Conservation (phyloP, 2,113 vertebrate genomes). For the Tretioscincus oriximinensis region DNA sequence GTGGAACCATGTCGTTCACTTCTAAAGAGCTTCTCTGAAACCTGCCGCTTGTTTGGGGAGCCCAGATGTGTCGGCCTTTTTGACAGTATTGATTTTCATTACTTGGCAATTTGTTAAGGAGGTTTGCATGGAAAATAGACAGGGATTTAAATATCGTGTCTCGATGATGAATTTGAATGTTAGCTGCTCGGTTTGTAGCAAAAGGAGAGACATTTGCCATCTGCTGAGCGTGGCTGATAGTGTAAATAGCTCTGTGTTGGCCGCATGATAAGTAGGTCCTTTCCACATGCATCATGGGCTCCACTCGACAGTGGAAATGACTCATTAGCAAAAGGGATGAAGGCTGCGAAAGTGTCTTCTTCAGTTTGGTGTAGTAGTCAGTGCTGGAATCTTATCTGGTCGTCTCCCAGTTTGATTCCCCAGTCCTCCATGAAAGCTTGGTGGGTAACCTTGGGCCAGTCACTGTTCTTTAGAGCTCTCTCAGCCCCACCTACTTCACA, state of each 20-base stretch:
- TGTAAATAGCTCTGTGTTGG: not conserved
- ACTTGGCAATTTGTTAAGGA: slow-evolving; percentile 32
- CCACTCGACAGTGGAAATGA: slow-evolving; percentile 18
- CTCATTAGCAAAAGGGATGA: not conserved
- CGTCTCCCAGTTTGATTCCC: no score
- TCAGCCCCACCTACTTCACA: no score
- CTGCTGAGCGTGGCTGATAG: slow-evolving; percentile 57
- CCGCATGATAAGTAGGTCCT: slow-evolving; percentile 40
- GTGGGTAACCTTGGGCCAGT: no score
- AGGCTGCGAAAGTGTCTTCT: no score
- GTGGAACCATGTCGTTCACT: no score
- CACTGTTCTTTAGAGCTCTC: no score
- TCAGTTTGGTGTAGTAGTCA: not conserved
- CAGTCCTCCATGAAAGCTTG: no score
- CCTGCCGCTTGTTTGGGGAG: fast-evolving
- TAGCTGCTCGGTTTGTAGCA: slow-evolving; percentile 59
- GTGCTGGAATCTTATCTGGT: no score
- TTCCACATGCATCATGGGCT: not conserved
- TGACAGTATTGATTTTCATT: slow-evolving; percentile 41
- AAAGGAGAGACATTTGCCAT: slow-evolving; percentile 57
- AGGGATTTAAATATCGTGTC: slow-evolving; percentile 46
- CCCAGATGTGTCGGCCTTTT: not conserved
- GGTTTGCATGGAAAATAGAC: slow-evolving; percentile 26
- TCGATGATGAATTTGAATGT: slow-evolving; percentile 51
- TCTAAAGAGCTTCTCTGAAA: fast-evolving